Evolutionary conservation across 2,113 vertebrate genomes (phyloP).

Genomic region (Chauna torquata): DNA sequence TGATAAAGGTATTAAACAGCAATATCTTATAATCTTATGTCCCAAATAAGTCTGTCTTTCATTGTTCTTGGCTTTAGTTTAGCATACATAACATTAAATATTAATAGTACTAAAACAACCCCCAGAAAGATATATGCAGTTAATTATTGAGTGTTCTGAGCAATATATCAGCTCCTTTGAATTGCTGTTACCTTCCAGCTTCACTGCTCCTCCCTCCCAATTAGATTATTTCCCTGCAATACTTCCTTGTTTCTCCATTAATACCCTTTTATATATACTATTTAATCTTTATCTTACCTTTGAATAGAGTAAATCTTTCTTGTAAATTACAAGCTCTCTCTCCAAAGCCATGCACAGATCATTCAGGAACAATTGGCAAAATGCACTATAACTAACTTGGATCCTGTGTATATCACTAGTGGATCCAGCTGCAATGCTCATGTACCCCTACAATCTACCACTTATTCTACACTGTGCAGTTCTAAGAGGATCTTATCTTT

Average conservation of each 20-base stretch:
- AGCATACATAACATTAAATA: not conserved
- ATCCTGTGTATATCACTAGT: no score
- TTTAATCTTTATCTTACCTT: not conserved
- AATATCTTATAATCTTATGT: no score
- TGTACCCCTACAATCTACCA: not conserved
- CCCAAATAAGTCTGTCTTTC: not conserved
- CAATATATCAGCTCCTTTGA: not conserved
- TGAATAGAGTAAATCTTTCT: not conserved
- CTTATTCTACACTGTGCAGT: not conserved
- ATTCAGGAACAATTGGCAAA: not conserved
- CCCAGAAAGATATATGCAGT: not conserved
- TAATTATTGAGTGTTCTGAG: slow-evolving; percentile 36
- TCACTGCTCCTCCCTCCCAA: not conserved
- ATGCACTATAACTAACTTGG: no score
- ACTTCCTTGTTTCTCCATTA: slow-evolving; percentile 2
- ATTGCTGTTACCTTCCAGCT: not conserved
- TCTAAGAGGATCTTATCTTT: not conserved
- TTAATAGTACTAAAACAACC: not conserved
- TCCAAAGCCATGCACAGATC: not conserved
- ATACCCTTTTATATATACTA: not conserved
- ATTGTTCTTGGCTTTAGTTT: not conserved
- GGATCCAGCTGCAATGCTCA: not conserved
- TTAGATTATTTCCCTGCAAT: not conserved
- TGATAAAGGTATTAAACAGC: no score
- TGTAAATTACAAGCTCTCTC: not conserved